Evolutionary conservation across 2,797 vertebrate genomes (phyloP).

Genomic region (Pyrocephalus nanus): DNA sequence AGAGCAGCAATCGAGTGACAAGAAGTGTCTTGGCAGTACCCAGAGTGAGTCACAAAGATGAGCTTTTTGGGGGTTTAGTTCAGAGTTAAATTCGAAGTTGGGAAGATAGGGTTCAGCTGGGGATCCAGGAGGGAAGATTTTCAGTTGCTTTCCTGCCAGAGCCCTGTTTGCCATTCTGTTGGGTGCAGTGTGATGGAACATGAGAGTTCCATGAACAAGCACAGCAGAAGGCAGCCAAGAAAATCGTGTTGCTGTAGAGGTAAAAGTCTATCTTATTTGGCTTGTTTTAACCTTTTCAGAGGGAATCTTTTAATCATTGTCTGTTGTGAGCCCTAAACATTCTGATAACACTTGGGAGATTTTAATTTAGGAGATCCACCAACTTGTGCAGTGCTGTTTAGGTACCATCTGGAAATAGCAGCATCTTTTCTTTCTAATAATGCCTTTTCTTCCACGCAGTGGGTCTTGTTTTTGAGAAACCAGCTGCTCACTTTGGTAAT

Average conservation of each 20-base stretch:
- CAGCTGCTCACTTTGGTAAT: neutral
- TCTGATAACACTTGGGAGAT: neutral
- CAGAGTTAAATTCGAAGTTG: neutral
- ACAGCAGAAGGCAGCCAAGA: neutral
- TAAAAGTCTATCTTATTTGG: neutral
- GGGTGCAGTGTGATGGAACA: neutral
- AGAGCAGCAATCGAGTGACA: neutral
- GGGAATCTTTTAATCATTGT: neutral
- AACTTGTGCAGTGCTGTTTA: neutral
- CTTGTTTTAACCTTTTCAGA: neutral
- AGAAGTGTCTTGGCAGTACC: neutral
- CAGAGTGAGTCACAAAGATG: neutral
- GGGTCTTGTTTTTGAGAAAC: neutral
- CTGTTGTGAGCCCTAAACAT: neutral
- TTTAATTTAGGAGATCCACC: neutral
- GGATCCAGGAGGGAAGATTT: neutral
- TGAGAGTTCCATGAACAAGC: neutral
- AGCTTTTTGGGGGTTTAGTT: neutral
- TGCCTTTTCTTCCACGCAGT: neutral
- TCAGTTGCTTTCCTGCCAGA: neutral
- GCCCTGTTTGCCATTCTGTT: neutral
- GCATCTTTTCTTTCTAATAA: slow-evolving; percentile 2
- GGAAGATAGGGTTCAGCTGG: neutral
- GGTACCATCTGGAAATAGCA: neutral
- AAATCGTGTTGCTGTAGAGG: neutral